Conservation (phyloP, 2,888 invertebrate genomes). For the Chorisops tibialis region DNA sequence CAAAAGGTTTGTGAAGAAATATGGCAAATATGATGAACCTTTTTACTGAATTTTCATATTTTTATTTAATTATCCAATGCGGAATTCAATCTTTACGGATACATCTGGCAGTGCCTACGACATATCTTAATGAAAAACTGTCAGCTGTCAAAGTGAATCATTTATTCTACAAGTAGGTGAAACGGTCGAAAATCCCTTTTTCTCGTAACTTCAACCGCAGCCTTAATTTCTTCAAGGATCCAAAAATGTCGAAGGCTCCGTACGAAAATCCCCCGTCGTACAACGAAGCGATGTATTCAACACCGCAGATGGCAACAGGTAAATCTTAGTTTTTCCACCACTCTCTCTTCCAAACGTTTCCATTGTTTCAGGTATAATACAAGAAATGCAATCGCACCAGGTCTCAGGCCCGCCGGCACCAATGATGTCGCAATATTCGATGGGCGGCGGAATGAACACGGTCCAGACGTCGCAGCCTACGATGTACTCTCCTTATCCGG, state of each 20-base stretch:
- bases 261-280: conserved; percentile 17
- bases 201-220: too few relatives aligned
- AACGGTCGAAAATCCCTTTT: too few relatives aligned
- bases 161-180: too few relatives aligned
- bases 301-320: conserved; percentile 2
- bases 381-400: not conserved
- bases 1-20: too few relatives aligned
- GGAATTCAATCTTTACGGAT: too few relatives aligned
- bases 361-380: conserved; percentile 5
- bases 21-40: too few relatives aligned
- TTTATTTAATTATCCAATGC: too few relatives aligned
- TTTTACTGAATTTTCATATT: too few relatives aligned
- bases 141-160: too few relatives aligned
- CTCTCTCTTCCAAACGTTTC: not conserved
- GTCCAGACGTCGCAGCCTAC: not conserved
- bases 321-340: not conserved
- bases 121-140: too few relatives aligned
- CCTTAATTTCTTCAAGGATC: too few relatives aligned
- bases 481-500: not conserved
- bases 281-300: not conserved
- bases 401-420: not conserved
- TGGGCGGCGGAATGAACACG: not conserved
- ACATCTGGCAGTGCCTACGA: too few relatives aligned
- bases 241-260: conserved; percentile 10
- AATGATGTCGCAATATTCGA: not conserved